phyloP scores from a whole-genome alignment of 2,113 vertebrate genomes.

The Machaerirhynchus nigripectus region DNA sequence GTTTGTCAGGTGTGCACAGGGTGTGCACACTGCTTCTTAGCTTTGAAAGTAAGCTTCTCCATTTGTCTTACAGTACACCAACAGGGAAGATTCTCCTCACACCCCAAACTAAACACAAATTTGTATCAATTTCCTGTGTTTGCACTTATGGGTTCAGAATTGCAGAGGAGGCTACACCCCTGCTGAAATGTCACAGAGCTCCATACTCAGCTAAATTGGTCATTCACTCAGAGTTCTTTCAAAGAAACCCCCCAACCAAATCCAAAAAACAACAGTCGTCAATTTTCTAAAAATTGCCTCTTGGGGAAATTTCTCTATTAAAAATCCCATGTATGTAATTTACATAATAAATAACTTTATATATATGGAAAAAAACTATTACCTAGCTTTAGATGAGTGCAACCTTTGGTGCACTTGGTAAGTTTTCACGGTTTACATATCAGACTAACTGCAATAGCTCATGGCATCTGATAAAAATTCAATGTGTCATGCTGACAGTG shows the following conservation, averaged over 20 bases:
- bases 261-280: background rate
- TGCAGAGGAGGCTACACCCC: background rate
- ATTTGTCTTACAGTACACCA: background rate
- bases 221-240: background rate
- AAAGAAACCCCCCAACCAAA: fast-evolving
- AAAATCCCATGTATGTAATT: background rate
- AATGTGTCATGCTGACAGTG: background rate
- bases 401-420: background rate
- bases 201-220: background rate
- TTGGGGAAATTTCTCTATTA: background rate
- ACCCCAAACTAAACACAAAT: background rate
- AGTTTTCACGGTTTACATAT: background rate
- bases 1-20: background rate
- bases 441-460: background rate
- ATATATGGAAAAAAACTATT: background rate
- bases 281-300: background rate
- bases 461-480: background rate
- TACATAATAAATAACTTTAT: background rate
- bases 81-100: background rate
- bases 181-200: background rate
- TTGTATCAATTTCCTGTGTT: background rate
- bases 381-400: background rate
- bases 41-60: background rate
- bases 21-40: no score
- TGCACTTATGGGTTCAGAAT: background rate